phyloP scores from a whole-genome alignment of 1,140 invertebrate species.

The Cotesia glomerata region DNA sequence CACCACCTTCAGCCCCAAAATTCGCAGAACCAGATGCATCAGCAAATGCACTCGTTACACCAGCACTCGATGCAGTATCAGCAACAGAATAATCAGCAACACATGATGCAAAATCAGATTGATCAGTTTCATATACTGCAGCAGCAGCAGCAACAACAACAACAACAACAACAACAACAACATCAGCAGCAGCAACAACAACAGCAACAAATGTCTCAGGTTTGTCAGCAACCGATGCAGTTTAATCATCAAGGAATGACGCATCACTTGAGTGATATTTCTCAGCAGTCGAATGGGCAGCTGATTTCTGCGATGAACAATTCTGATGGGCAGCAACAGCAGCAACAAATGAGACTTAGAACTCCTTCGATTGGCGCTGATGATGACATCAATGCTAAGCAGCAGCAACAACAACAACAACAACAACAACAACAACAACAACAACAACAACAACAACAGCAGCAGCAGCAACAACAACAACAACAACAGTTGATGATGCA shows the following conservation, averaged over 20 bases:
- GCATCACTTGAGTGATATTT: conserved; percentile 50
- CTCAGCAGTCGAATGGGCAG: conserved; percentile 44
- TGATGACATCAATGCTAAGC: conserved; percentile 55
- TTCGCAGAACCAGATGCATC: conserved; percentile 40
- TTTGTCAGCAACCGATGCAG: conserved; percentile 46
- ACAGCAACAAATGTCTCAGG: conserved; percentile 51
- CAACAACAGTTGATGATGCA: conserved; percentile 55
- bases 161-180: conserved; percentile 49
- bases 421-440: conserved; percentile 39
- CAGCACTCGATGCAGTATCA: conserved; percentile 47
- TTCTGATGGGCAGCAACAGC: conserved; percentile 41
- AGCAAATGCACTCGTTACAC: conserved; percentile 52
- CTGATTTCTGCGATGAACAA: conserved; percentile 48
- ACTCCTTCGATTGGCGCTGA: conserved; percentile 39
- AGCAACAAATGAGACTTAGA: conserved; percentile 34
- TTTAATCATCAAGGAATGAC: conserved; percentile 53
- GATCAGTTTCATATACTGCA: conserved; percentile 56
- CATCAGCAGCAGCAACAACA: conserved; percentile 51
- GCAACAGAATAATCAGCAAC: conserved; percentile 40
- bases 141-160: conserved; percentile 50
- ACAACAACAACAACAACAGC: conserved; percentile 40
- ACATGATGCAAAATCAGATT: conserved; percentile 50
- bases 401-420: conserved; percentile 48
- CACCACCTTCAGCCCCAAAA: conserved; percentile 52
- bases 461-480: conserved; percentile 46